phyloP scores from a whole-genome alignment of 2,797 vertebrate species.

The Threskiornis aethiopicus region DNA sequence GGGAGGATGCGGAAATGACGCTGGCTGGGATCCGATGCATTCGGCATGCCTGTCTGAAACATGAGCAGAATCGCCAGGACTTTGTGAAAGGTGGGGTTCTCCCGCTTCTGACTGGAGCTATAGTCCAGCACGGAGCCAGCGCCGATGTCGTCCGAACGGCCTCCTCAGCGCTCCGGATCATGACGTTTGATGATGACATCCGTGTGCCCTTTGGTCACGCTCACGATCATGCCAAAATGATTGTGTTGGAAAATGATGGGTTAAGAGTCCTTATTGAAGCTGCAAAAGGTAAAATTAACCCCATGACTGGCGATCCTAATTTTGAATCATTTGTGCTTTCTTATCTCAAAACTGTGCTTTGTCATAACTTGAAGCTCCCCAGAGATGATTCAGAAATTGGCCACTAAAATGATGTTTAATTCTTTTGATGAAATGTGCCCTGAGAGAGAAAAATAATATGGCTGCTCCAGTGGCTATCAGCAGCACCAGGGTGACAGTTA shows the following conservation, averaged over 20 bases:
- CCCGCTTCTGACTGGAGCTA: conserved; percentile 75
- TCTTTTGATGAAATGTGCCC: neutral
- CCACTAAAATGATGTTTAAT: neutral
- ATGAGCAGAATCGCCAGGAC: conserved; percentile 91
- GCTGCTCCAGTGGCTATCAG: neutral
- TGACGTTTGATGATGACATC: conserved; percentile 95
- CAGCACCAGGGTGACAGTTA: neutral
- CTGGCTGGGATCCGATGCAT: conserved; percentile 72
- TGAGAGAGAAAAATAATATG: neutral
- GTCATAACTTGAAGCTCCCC: neutral
- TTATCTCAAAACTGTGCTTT: neutral
- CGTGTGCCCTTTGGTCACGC: conserved; percentile 89
- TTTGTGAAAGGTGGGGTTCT: conserved; percentile 84
- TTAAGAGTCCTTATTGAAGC: conserved; percentile 88
- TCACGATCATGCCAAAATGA: conserved; percentile 91
- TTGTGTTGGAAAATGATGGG: conserved; percentile 88
- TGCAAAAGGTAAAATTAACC: conserved; percentile 82
- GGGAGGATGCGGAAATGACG: conserved; percentile 56
- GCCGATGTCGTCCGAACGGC: conserved; percentile 82
- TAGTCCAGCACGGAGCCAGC: conserved; percentile 65
- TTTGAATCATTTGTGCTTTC: neutral
- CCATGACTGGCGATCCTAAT: accelerated
- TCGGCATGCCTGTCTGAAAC: conserved; percentile 87
- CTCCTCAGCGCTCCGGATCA: conserved; percentile 80
- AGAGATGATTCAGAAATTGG: neutral